Base-by-base conservation (phyloP, 2,113 vertebrate species). In the Amphilophus citrinellus region DNA sequence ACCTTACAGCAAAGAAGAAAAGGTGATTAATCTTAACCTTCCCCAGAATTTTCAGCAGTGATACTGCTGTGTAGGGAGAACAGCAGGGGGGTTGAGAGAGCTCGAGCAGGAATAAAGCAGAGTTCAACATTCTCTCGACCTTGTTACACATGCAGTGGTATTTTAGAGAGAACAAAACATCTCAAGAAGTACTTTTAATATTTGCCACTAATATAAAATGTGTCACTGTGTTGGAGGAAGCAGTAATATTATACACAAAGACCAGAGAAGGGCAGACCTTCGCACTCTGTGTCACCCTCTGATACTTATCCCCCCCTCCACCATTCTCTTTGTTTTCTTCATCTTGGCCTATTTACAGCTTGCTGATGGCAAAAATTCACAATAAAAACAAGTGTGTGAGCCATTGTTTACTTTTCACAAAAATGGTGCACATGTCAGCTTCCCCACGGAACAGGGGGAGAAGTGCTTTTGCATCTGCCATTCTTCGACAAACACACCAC, bases 361-460 rank as follows among this genome's bases (percentile, higher is more conserved):
- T 81, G 88, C 92, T 87, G 78, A 86, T 87, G 91, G 90, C 91
- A 91, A 94, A 91, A 65, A 89, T 93, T 89, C 82, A 63, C 79
- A 89, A 87, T 65, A 82, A 88, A 84, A 78, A 56, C 85, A 88
- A 87, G 80, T 90, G 79, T 90, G 86, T 87, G 90, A 93, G 89
- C 89, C 85, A 93, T 94, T 95, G 93, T 94, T 95, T 95, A 93
- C 93, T 95, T 94, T 93, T 90, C 90, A 53, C 50, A 90, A 93
- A 90, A 93, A 91, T 76, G 88, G 88, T 91, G 89, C 95, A 93
- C 88, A 93, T 95, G 89, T 95, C 94, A 94, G 82, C 89, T 93
- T 95, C 92, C 93, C 94, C 79, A 87, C 39, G 91, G 91, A 92
- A 90, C 56, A 85, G 83, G 78, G 82, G 90, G 89, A 89, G 79